These are phyloP conservation scores for Scytalopus superciliaris DNA, from an alignment of 2,113 vertebrate species.

Conservation along the genomic window DNA sequence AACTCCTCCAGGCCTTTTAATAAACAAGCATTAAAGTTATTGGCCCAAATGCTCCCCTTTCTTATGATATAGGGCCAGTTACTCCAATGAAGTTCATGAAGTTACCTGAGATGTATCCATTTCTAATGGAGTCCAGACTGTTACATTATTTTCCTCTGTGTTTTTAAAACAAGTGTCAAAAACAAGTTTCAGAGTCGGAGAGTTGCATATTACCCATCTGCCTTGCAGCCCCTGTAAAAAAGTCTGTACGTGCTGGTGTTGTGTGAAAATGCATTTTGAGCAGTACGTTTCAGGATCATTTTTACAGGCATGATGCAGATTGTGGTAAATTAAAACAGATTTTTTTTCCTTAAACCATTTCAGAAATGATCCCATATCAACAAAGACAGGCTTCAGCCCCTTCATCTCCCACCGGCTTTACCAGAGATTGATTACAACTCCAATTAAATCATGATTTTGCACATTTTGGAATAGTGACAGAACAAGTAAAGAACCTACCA, in stretches of 20 bases:
- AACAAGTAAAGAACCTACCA: not conserved
- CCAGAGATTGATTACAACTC: not conserved
- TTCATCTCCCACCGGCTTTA: not conserved
- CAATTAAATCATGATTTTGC: not conserved
- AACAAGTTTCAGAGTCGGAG: not conserved
- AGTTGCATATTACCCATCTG: not conserved
- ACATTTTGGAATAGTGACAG: not conserved
- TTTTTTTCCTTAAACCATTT: not conserved
- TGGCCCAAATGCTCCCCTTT: not conserved
- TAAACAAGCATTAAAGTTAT: not conserved
- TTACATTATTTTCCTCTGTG: not conserved
- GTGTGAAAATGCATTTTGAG: not conserved
- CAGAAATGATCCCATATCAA: not conserved
- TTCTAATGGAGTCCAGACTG: not conserved
- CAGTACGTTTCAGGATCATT: not conserved
- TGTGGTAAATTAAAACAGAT: not conserved
- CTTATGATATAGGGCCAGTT: not conserved
- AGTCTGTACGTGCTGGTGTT: not conserved
- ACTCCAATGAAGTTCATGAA: not conserved
- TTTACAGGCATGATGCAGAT: not conserved
- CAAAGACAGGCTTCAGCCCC: not conserved
- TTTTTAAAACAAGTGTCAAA: not conserved
- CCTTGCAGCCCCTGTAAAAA: not conserved
- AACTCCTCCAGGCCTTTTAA: not conserved
- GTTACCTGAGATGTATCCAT: not conserved